Evolutionary conservation across 2,888 invertebrate genomes (phyloP).

Genomic region (Eupelmus urozonus): DNA sequence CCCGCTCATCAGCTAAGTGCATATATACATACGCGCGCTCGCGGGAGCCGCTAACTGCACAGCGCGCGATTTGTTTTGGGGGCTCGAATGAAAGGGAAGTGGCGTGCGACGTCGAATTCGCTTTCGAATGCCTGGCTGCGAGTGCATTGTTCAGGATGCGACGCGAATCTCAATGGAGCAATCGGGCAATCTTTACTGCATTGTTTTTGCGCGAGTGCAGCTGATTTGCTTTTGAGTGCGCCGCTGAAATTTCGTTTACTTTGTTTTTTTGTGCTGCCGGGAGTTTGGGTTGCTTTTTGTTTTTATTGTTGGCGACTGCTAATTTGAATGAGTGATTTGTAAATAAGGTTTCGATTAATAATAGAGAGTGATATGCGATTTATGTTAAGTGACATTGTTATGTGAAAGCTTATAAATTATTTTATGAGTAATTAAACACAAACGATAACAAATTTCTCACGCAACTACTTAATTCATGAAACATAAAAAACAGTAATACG

Average conservation of each 20-base stretch:
- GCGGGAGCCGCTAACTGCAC: slow-evolving; percentile 12
- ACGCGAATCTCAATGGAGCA: slow-evolving; percentile 14
- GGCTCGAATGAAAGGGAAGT: slow-evolving; percentile 45
- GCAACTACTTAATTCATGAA: neutral
- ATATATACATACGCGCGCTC: too few relatives aligned
- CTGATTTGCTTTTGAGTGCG: too few relatives aligned
- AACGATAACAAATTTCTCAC: too few relatives aligned
- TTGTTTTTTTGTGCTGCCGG: neutral
- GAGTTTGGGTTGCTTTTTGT: neutral
- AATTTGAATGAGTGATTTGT: neutral
- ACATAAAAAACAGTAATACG: neutral
- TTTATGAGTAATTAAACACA: too few relatives aligned
- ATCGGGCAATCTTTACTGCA: neutral
- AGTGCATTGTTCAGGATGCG: neutral
- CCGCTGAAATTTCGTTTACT: neutral
- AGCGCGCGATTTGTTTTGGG: slow-evolving; percentile 53
- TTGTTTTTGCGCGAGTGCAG: slow-evolving; percentile 12
- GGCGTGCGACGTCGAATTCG: slow-evolving; percentile 27
- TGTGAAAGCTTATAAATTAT: too few relatives aligned
- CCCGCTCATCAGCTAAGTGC: slow-evolving; percentile 60
- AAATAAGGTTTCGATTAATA: too few relatives aligned
- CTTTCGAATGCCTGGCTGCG: slow-evolving; percentile 13
- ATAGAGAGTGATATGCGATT: too few relatives aligned
- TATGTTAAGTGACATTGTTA: too few relatives aligned
- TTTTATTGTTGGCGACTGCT: too few relatives aligned